These are phyloP conservation scores for Macaca fascicularis DNA, from an alignment of 2,113 vertebrate genomes.

Conservation along the genomic window DNA sequence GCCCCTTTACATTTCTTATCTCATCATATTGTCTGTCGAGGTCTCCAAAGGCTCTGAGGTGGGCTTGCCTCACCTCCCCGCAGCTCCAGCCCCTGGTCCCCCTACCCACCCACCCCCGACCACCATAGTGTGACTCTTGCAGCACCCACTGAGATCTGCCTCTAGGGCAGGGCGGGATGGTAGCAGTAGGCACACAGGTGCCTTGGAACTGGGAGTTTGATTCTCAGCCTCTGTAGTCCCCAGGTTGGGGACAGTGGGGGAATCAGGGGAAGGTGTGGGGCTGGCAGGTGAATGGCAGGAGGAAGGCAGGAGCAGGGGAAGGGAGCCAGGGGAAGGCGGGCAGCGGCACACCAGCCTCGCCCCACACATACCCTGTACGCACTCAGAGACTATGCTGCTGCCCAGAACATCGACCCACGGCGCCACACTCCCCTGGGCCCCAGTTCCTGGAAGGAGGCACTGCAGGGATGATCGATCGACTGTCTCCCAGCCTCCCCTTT, in stretches of 20 bases:
- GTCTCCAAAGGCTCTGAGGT: background rate
- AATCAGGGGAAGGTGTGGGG: background rate
- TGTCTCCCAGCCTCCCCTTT: background rate
- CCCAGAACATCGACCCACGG: background rate
- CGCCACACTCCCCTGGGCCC: background rate
- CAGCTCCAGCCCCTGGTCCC: background rate
- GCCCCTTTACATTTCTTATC: background rate
- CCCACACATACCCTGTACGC: fast-evolving
- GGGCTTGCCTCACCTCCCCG: background rate
- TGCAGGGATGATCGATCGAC: background rate
- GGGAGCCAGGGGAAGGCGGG: background rate
- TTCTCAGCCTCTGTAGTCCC: background rate
- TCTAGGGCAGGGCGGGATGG: background rate
- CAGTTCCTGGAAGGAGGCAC: conserved; percentile 40
- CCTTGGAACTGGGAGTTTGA: background rate
- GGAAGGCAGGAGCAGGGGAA: background rate
- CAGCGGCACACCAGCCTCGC: background rate
- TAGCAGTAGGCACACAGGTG: background rate
- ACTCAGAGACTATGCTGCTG: background rate
- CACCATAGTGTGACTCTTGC: fast-evolving
- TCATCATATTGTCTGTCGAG: background rate
- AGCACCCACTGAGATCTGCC: background rate
- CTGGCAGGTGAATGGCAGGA: background rate
- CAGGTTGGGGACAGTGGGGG: fast-evolving
- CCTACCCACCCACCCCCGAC: background rate